Conservation (phyloP, 2,888 invertebrate genomes). For the Andrena praecox region DNA sequence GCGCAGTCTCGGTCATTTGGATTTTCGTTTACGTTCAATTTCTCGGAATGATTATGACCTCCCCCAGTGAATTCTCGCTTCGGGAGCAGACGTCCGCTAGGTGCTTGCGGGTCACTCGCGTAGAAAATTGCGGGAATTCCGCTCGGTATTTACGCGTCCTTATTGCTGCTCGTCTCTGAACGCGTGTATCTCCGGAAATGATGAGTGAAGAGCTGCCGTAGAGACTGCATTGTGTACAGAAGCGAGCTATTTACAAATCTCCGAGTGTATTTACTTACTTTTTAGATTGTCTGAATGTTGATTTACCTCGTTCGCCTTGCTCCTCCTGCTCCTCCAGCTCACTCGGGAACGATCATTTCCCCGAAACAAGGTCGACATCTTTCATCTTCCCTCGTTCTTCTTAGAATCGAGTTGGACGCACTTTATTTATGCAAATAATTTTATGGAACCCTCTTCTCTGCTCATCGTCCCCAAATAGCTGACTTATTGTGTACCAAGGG, state of each 20-base stretch:
- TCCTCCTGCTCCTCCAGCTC: neutral
- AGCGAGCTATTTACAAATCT: slow-evolving; percentile 64
- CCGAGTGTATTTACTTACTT: slow-evolving; percentile 33
- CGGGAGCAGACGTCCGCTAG: neutral
- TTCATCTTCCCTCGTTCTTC: slow-evolving; percentile 9
- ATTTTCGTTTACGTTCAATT: slow-evolving; percentile 23
- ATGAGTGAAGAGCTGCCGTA: neutral
- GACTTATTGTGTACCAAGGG: neutral
- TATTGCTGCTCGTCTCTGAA: slow-evolving; percentile 36
- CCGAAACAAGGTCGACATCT: slow-evolving; percentile 9
- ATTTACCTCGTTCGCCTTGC: slow-evolving; percentile 10
- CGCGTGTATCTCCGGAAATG: neutral
- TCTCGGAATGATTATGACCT: slow-evolving; percentile 27
- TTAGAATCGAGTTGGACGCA: neutral
- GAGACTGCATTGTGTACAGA: slow-evolving; percentile 47
- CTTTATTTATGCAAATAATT: neutral
- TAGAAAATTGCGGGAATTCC: slow-evolving; percentile 62
- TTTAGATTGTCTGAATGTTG: slow-evolving; percentile 43
- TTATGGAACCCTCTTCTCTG: neutral
- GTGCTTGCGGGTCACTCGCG: slow-evolving; percentile 19
- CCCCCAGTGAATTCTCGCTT: neutral
- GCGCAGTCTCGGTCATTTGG: slow-evolving; percentile 23
- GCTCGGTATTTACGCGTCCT: slow-evolving; percentile 51
- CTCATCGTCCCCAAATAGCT: neutral
- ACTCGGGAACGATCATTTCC: neutral